A percentile compares a stretch with the other conserved stretches of the same genome.
Evolutionary conservation across 2,888 invertebrate genomes (phyloP).

Genomic region (Caenorhabditis auriculariae): DNA sequence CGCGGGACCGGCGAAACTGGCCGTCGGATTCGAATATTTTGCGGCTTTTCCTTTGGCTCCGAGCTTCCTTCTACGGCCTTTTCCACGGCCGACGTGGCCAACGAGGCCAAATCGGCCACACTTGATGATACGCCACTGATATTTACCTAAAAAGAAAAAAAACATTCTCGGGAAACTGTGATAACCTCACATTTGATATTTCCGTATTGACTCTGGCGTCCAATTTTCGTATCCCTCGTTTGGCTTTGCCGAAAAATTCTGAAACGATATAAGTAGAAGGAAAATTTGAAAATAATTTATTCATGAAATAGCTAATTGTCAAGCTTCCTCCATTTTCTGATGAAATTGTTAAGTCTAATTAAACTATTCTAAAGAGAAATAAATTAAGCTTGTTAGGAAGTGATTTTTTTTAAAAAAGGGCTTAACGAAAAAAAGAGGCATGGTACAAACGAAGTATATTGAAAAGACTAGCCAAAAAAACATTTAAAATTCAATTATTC

Average conservation of each 20-base stretch:
- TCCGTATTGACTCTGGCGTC: constrained; percentile 34
- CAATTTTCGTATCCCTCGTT: constrained; percentile 69
- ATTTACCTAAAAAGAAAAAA: neutral
- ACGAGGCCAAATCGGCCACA: constrained; percentile 15
- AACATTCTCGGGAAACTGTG: neutral
- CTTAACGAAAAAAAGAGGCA: no score
- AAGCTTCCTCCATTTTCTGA: neutral
- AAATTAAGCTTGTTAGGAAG: no score
- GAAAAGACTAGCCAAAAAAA: no score
- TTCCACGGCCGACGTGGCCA: constrained; percentile 12
- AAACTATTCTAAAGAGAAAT: no score
- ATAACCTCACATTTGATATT: constrained; percentile 17
- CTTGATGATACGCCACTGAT: constrained; percentile 8
- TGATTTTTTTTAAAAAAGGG: no score
- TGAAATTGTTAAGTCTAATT: no score
- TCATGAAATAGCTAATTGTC: neutral
- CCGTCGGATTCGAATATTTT: neutral
- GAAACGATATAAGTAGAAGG: constrained; percentile 6
- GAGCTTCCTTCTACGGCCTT: constrained; percentile 19
- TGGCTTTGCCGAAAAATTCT: constrained; percentile 77
- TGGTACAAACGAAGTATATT: no score
- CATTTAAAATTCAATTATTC: no score
- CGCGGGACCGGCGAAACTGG: neutral
- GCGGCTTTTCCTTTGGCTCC: neutral
- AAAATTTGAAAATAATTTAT: neutral